Conservation (phyloP, 1,140 invertebrate species). For the Nasonia giraulti region DNA sequence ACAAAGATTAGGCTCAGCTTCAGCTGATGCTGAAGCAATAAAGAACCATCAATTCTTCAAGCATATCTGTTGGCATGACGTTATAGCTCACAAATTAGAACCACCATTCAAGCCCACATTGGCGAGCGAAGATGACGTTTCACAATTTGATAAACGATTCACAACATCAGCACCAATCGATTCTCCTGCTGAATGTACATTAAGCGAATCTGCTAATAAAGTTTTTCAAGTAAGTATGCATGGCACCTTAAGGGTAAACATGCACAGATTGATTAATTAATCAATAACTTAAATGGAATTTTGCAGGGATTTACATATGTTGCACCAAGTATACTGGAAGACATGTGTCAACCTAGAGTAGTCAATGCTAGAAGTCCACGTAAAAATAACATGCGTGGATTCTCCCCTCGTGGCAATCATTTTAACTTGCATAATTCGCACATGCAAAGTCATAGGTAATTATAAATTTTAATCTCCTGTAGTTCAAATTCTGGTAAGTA, state of each 20-base stretch:
- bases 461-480: not conserved
- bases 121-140: conserved; percentile 95
- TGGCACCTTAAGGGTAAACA: conserved; percentile 35
- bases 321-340: conserved; percentile 96
- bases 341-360: conserved; percentile 84
- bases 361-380: conserved; percentile 84
- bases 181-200: conserved; percentile 95
- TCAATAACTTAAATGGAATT: conserved; percentile 57
- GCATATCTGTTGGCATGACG: conserved; percentile 94
- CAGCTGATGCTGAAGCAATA: conserved; percentile 90
- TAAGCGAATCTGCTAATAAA: conserved; percentile 96
- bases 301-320: conserved; percentile 98
- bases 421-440: conserved; percentile 62
- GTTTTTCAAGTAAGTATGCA: conserved; percentile 87
- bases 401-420: conserved; percentile 64
- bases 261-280: conserved; percentile 14
- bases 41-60: conserved; percentile 95
- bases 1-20: conserved; percentile 85
- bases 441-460: conserved; percentile 65
- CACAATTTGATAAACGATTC: conserved; percentile 98
- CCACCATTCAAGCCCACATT: conserved; percentile 93
- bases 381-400: conserved; percentile 67
- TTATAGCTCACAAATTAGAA: conserved; percentile 86
- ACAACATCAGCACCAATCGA: conserved; percentile 98
- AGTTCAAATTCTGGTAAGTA: not conserved